Evolutionary conservation across 2,888 invertebrate genomes (phyloP).

Genomic region (Melitaea athalia): DNA sequence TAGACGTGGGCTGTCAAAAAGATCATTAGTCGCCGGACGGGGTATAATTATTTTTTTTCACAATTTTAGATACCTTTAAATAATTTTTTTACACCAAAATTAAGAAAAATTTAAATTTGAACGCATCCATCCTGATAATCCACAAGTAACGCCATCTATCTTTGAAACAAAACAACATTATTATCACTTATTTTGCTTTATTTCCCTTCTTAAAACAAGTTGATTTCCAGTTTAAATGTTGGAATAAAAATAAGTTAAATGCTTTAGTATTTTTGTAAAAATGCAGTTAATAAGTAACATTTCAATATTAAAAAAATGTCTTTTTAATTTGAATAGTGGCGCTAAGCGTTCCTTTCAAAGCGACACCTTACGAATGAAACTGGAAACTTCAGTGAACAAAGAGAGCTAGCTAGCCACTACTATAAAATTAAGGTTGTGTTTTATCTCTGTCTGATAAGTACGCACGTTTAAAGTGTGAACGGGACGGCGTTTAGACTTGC

Average conservation of each 20-base stretch:
- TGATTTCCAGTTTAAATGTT: not conserved
- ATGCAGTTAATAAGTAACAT: not conserved
- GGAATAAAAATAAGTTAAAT: not conserved
- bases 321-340: conserved; percentile 43
- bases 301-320: not conserved
- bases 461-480: conserved; percentile 52
- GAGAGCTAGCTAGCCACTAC: conserved; percentile 75
- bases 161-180: not conserved
- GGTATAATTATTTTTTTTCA: too few species aligned
- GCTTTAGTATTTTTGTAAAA: too few species aligned
- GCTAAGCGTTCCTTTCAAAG: conserved; percentile 38
- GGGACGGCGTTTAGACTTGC: conserved; percentile 69
- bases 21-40: too few species aligned
- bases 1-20: too few species aligned
- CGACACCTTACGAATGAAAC: conserved; percentile 63
- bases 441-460: conserved; percentile 64
- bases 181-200: not conserved
- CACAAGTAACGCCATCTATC: conserved; percentile 31
- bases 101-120: conserved; percentile 17
- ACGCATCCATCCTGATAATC: conserved; percentile 15
- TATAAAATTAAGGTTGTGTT: conserved; percentile 77
- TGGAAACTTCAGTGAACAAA: conserved; percentile 69
- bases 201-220: not conserved
- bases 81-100: not conserved
- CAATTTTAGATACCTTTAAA: not conserved